Conservation (phyloP, 1,140 invertebrate species). For the Acromyrmex echinatior region DNA sequence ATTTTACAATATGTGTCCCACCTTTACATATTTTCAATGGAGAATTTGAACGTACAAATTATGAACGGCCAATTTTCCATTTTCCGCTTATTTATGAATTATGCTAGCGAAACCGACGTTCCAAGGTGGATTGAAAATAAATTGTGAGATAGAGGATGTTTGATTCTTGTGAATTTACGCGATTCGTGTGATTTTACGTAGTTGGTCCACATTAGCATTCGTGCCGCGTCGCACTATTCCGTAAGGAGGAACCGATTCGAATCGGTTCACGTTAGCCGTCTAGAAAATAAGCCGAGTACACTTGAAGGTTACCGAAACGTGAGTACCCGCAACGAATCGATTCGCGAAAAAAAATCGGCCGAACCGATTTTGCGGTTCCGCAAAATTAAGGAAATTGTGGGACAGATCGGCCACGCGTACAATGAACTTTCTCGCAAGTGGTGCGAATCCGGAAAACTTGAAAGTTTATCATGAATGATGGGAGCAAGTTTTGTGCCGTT, state of each 20-base stretch:
- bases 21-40: background rate
- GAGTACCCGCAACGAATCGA: slow-evolving; percentile 44
- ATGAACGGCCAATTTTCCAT: background rate
- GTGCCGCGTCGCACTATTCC: slow-evolving; percentile 1
- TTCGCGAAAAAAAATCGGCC: slow-evolving; percentile 37
- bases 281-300: slow-evolving; percentile 64
- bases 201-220: slow-evolving; percentile 20
- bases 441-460: slow-evolving; percentile 25
- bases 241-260: slow-evolving; percentile 68
- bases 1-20: background rate
- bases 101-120: background rate
- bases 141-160: background rate
- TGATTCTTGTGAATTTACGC: background rate
- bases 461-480: background rate
- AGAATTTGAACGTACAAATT: background rate
- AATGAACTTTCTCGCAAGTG: slow-evolving; percentile 9
- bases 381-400: slow-evolving; percentile 75
- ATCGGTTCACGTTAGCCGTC: slow-evolving; percentile 52
- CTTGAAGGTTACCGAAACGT: slow-evolving; percentile 57
- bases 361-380: slow-evolving; percentile 64
- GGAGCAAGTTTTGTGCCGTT: background rate
- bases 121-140: background rate
- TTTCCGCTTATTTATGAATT: slow-evolving; percentile 17
- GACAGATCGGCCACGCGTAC: slow-evolving; percentile 68
- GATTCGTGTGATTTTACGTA: slow-evolving; percentile 16